These are phyloP conservation scores for Platichthys flesus DNA, from an alignment of 2,113 vertebrate species.

Conservation along the genomic window DNA sequence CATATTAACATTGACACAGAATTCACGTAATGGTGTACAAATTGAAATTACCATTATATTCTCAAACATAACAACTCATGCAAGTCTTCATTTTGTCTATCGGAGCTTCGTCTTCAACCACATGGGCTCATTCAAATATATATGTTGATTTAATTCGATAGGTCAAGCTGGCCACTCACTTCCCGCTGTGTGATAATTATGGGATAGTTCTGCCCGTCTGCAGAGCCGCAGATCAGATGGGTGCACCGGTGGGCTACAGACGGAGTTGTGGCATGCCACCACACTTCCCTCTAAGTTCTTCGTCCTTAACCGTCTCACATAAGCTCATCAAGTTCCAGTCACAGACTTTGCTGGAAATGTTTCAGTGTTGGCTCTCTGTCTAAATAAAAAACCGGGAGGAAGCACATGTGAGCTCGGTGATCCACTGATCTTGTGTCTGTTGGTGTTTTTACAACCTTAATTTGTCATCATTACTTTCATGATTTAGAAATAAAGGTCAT, in stretches of 20 bases:
- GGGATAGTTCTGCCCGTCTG: conserved; percentile 12
- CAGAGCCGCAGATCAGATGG: conserved; percentile 28
- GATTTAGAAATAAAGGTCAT: background rate
- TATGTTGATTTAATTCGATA: conserved; percentile 7
- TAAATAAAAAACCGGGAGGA: conserved; percentile 23
- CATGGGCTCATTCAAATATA: conserved; percentile 13
- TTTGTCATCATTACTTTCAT: background rate
- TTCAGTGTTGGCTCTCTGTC: conserved; percentile 49
- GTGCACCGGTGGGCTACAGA: conserved; percentile 52
- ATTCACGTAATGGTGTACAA: background rate
- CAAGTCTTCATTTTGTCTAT: no score
- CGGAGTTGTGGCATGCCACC: conserved; percentile 32
- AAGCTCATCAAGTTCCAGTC: conserved; percentile 48
- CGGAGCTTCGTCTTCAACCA: background rate
- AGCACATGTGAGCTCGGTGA: conserved; percentile 7
- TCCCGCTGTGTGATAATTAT: conserved; percentile 44
- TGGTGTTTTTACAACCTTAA: no score
- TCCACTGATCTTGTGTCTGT: background rate
- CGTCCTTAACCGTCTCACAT: conserved; percentile 48
- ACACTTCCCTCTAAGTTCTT: conserved; percentile 34
- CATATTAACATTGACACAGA: background rate
- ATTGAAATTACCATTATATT: background rate
- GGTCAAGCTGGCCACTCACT: conserved; percentile 28
- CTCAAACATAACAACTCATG: background rate
- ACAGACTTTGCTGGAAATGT: conserved; percentile 33